Conservation (phyloP, 2,797 vertebrate species). For the Podarcis lilfordi region DNA sequence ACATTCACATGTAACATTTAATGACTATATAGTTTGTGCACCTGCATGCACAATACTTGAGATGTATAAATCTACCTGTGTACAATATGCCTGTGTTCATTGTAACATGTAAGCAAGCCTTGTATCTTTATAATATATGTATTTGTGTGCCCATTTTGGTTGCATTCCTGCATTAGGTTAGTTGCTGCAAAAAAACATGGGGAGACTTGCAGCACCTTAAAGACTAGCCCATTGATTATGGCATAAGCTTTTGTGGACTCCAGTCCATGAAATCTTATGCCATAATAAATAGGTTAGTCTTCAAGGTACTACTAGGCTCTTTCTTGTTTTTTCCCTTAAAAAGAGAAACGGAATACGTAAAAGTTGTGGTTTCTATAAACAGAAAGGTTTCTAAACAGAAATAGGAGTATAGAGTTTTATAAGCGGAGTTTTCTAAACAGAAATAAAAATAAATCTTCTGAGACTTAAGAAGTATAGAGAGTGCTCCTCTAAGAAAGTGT, state of each 20-base stretch:
- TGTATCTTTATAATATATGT: background rate
- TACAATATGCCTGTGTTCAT: too few relatives aligned
- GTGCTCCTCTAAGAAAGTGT: background rate
- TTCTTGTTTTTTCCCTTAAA: background rate
- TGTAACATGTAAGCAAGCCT: too few relatives aligned
- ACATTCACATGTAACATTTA: too few relatives aligned
- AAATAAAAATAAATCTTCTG: background rate
- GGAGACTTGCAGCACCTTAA: background rate
- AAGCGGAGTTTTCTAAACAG: background rate
- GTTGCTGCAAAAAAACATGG: background rate
- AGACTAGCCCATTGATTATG: background rate
- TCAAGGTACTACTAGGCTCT: background rate
- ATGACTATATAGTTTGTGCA: too few relatives aligned
- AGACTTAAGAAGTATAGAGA: background rate
- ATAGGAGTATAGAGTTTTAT: too few relatives aligned
- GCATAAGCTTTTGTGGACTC: background rate
- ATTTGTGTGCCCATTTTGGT: background rate
- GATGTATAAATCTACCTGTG: too few relatives aligned
- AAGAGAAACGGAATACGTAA: background rate
- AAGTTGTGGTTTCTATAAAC: background rate
- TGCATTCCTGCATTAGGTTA: background rate
- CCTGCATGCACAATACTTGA: too few relatives aligned
- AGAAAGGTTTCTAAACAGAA: background rate
- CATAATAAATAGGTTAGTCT: background rate
- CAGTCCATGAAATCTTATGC: background rate